Percentiles rank a stretch among this genome's conserved stretches.
Evolutionary conservation across 2,113 vertebrate genomes (phyloP).

Genomic region (Tretioscincus oriximinensis): DNA sequence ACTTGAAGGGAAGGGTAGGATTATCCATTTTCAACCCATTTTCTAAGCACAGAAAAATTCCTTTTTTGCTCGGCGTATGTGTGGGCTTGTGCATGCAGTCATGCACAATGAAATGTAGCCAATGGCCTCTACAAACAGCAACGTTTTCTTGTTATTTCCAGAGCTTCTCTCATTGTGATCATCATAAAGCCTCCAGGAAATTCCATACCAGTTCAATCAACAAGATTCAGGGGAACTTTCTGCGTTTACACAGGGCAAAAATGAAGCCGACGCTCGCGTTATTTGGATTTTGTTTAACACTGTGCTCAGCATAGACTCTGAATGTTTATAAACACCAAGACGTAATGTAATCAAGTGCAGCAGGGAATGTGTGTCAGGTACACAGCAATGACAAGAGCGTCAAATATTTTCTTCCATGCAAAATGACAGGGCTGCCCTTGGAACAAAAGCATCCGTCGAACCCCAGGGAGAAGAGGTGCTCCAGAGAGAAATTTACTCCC

Average conservation of each 20-base stretch:
- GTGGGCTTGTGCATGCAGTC: too few relatives aligned
- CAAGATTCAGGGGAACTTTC: background rate
- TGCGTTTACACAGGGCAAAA: constrained; percentile 54
- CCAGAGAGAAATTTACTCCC: constrained; percentile 13
- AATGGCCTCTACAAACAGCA: too few relatives aligned
- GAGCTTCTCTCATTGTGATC: too few relatives aligned
- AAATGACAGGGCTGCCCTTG: constrained; percentile 53
- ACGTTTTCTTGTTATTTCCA: too few relatives aligned
- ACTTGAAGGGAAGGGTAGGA: too few relatives aligned
- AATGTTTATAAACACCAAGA: constrained; percentile 77
- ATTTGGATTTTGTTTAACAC: constrained; percentile 58
- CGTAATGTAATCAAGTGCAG: constrained; percentile 74
- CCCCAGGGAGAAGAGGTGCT: constrained; percentile 22
- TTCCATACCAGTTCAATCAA: too few relatives aligned
- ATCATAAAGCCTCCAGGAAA: too few relatives aligned
- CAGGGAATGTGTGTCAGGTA: constrained; percentile 74
- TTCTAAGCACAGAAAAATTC: too few relatives aligned
- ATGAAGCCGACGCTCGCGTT: constrained; percentile 31
- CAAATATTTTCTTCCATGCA: constrained; percentile 31
- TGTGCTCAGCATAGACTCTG: constrained; percentile 53
- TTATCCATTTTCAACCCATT: too few relatives aligned
- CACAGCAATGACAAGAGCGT: constrained; percentile 56
- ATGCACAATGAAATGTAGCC: too few relatives aligned
- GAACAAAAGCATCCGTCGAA: constrained; percentile 47
- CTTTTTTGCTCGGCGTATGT: too few relatives aligned